Percentiles rank a stretch among this genome's conserved stretches.
Conservation (phyloP, 2,888 invertebrate species). For the Venustoraphidia nigricollis region DNA sequence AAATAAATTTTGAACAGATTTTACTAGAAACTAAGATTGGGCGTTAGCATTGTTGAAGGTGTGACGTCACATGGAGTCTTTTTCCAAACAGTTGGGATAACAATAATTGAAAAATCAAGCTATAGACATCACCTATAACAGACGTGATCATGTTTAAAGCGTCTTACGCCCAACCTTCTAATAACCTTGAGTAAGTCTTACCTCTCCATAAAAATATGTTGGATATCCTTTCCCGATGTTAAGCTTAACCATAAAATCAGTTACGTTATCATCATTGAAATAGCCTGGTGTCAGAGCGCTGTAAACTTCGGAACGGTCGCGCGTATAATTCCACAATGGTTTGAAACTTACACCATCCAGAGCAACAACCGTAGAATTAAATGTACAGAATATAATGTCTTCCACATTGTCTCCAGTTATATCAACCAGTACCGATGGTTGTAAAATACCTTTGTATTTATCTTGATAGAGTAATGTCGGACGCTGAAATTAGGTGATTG, state of each 20-base stretch:
- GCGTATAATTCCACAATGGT: slow-evolving; percentile 57
- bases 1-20: no score
- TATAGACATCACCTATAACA: no score
- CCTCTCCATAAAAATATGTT: slow-evolving; percentile 56
- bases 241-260: slow-evolving; percentile 64
- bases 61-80: no score
- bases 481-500: slow-evolving; percentile 24
- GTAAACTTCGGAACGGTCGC: slow-evolving; percentile 50
- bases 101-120: no score
- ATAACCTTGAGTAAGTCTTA: slow-evolving; percentile 28
- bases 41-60: no score
- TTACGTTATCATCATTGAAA: slow-evolving; percentile 58
- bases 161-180: no score
- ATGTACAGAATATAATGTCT: slow-evolving; percentile 58
- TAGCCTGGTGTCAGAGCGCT: slow-evolving; percentile 65
- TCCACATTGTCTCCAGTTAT: slow-evolving; percentile 52
- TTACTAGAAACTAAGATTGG: no score
- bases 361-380: slow-evolving; percentile 55
- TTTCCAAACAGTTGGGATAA: no score
- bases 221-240: slow-evolving; percentile 40
- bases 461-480: slow-evolving; percentile 40
- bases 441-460: slow-evolving; percentile 46
- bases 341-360: slow-evolving; percentile 51
- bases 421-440: slow-evolving; percentile 50
- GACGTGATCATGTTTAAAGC: no score